Percentiles rank a stretch among this genome's conserved stretches.
Evolutionary conservation across 2,888 invertebrate genomes (phyloP).

Genomic region (Caenorhabditis sp.): DNA sequence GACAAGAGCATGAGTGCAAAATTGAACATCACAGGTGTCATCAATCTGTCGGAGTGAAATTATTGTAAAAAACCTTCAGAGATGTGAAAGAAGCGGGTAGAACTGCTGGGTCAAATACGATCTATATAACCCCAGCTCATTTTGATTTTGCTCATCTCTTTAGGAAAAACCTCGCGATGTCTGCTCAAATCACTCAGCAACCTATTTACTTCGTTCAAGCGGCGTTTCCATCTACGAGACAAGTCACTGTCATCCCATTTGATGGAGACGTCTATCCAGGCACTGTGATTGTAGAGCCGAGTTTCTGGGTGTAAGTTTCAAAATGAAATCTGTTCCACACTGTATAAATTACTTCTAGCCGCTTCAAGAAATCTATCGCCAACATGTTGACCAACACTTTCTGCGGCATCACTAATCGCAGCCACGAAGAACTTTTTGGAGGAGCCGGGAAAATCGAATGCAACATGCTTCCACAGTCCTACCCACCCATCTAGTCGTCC

Average conservation of each 20-base stretch:
- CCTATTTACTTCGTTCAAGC: no score
- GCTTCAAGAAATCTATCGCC: constrained; percentile 26
- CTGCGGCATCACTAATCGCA: constrained; percentile 8
- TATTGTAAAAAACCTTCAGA: neutral
- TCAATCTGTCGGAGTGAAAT: neutral
- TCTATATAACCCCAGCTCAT: no score
- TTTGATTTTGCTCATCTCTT: no score
- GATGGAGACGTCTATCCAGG: neutral
- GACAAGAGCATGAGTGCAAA: neutral
- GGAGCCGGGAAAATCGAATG: neutral
- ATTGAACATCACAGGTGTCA: neutral
- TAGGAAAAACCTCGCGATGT: no score
- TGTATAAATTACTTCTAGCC: constrained; percentile 17
- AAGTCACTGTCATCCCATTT: neutral
- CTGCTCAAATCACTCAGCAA: no score
- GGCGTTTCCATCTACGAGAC: no score
- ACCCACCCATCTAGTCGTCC: no score
- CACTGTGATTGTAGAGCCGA: neutral
- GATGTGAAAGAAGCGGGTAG: no score
- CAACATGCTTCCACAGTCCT: neutral
- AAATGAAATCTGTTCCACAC: neutral
- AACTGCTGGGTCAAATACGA: no score
- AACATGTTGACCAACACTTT: constrained; percentile 13
- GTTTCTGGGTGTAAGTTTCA: constrained; percentile 2
- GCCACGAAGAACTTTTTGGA: neutral